Conservation (phyloP, 2,113 vertebrate species). For the Notothenia rossii region DNA sequence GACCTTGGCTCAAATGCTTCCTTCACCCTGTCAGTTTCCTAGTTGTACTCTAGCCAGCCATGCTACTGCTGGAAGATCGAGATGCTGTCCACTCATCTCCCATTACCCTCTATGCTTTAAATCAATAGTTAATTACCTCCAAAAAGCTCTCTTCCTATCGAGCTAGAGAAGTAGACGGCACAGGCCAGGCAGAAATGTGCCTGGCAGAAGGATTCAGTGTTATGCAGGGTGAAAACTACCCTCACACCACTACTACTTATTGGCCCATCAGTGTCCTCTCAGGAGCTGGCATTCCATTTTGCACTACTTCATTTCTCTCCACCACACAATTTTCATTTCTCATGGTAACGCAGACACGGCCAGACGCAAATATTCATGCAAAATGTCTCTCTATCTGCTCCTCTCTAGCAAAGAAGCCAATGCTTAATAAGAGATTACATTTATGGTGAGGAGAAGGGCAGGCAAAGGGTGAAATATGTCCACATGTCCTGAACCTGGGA, state of each 20-base stretch:
- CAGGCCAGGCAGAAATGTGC: conserved; percentile 48
- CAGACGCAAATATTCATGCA: conserved; percentile 48
- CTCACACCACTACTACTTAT: conserved; percentile 66
- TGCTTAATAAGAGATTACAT: conserved; percentile 78
- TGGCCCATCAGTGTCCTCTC: conserved; percentile 67
- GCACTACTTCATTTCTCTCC: conserved; percentile 62
- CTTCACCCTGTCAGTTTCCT: conserved; percentile 28
- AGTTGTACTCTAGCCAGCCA: conserved; percentile 31
- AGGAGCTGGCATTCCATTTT: conserved; percentile 60
- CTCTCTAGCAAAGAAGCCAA: conserved; percentile 40
- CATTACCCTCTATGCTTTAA: conserved; percentile 69
- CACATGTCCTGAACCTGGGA: conserved; percentile 67
- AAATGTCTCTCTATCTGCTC: conserved; percentile 39
- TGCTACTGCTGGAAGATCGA: conserved; percentile 36
- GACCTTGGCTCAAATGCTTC: conserved; percentile 38
- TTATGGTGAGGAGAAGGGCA: conserved; percentile 69
- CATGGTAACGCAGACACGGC: conserved; percentile 39
- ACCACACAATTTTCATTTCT: conserved; percentile 50
- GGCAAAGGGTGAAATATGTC: conserved; percentile 70
- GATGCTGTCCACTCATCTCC: conserved; percentile 67
- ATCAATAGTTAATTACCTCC: conserved; percentile 83
- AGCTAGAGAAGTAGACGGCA: conserved; percentile 60
- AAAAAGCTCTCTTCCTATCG: conserved; percentile 66
- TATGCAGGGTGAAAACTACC: conserved; percentile 63
- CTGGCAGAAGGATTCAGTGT: conserved; percentile 61